Conservation (phyloP, 2,113 vertebrate genomes). For the Chloebia gouldiae region DNA sequence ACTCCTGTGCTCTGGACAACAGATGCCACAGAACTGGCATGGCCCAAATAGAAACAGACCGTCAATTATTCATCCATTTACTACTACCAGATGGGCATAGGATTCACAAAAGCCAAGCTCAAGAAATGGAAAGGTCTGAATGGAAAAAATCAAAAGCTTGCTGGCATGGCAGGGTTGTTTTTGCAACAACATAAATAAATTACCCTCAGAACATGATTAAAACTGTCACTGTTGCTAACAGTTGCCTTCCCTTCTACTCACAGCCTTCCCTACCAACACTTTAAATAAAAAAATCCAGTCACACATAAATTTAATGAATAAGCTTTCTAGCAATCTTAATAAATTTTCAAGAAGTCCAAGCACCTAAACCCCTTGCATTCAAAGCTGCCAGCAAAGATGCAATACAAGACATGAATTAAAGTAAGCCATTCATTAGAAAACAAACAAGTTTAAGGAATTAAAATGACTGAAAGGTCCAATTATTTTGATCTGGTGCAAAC, state of each 20-base stretch:
- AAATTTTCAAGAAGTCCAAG: not conserved
- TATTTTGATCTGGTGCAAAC: not conserved
- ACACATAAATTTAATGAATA: not conserved
- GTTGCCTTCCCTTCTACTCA: not conserved
- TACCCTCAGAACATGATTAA: constrained; percentile 15
- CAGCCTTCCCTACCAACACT: not conserved
- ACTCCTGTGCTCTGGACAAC: constrained; percentile 35
- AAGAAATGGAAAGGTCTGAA: constrained; percentile 61
- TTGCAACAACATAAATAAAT: constrained; percentile 40
- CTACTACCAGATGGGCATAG: constrained; percentile 69
- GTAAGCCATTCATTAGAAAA: not conserved
- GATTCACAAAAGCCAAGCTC: constrained; percentile 62
- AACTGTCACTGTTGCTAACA: not conserved
- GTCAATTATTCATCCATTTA: constrained; percentile 65
- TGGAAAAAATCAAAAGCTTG: constrained; percentile 54
- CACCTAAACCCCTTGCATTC: not conserved
- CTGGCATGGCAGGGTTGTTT: constrained; percentile 4
- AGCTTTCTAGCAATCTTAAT: not conserved
- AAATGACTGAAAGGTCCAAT: not conserved
- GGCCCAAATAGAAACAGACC: constrained; percentile 31
- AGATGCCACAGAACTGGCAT: constrained; percentile 66
- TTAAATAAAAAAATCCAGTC: not conserved
- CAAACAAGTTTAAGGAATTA: not conserved
- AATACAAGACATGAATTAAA: not conserved
- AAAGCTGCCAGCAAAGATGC: not conserved